Base-by-base conservation (phyloP, 2,113 vertebrate genomes). In the Pagrus major region DNA sequence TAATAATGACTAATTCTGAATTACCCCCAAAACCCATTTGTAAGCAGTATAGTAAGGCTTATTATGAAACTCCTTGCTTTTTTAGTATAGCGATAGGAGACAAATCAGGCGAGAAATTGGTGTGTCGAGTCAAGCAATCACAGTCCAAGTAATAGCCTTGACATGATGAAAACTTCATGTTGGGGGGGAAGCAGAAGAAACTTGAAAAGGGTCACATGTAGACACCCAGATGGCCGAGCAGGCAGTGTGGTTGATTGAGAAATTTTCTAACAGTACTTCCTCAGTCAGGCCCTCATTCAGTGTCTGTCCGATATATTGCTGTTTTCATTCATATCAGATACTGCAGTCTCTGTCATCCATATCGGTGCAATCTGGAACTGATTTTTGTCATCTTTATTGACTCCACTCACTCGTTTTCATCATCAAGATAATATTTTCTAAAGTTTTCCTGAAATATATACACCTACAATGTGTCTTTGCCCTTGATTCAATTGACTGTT, bases 161-260 rank as follows among this genome's bases (percentile, higher is more conserved):
- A 68, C 39, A 44, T 47, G 21, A 33, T 35, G 3, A 25, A 46
- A 25, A 3, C 39, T 27, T 59, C 3, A 29, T 33, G 15, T 54
- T 3, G 44, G 25, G 33, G 73, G 27, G 35, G 76, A 80, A 77
- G 66, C 21, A 65, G 81, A 79, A 83, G 76, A 56, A 76, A 31
- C 20, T 42, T 39, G 59, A 83, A 90, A 66, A 27, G n/a, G 46
- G 74, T 90, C 81, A 76, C 72, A 60, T 81, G 78, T 71, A 67
- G 68, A 78, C 60, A 68, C 58, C 76, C 79, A 76, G 79, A 76
- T 68, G 80, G 78, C 25, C 39, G 9, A 75, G 63, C 55, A 72
- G 82, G 66, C 76, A 64, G 41, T 88, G 70, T 77, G 86, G 80
- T 76, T 75, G 88, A 93, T 89, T 94, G 86, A 93, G 87, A 91